These are phyloP conservation scores for Lissocephala sabroskyi DNA, from an alignment of 2,888 invertebrate species.

Conservation along the genomic window DNA sequence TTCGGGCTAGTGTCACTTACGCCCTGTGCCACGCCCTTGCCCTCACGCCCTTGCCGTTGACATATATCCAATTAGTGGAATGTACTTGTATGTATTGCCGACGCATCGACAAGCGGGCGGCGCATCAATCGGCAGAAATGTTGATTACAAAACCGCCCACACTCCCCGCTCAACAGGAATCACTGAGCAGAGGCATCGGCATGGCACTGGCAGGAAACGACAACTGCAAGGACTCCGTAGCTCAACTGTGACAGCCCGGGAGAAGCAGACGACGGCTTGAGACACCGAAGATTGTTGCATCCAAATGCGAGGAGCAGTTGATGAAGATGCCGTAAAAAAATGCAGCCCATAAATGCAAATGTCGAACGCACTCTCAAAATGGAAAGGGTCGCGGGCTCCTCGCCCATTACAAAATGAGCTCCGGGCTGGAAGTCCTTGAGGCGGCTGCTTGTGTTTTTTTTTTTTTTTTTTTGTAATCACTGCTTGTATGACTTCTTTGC, in stretches of 20 bases:
- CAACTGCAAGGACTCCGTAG: too few relatives aligned
- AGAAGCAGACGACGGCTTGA: not conserved
- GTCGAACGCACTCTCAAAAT: slow-evolving; percentile 20
- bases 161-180: too few relatives aligned
- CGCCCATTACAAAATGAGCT: slow-evolving; percentile 36
- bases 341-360: slow-evolving; percentile 40
- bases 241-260: too few relatives aligned
- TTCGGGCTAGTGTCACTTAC: slow-evolving; percentile 21
- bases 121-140: slow-evolving; percentile 1
- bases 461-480: too few relatives aligned
- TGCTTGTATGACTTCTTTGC: slow-evolving; percentile 14
- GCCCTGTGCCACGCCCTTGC: slow-evolving; percentile 3
- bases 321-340: slow-evolving; percentile 36
- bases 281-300: too few relatives aligned
- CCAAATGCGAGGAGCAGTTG: not conserved
- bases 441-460: not conserved
- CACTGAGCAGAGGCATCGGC: too few relatives aligned
- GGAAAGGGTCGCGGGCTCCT: slow-evolving; percentile 7
- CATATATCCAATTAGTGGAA: slow-evolving; percentile 50
- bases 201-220: too few relatives aligned
- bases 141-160: not conserved
- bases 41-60: slow-evolving; percentile 18
- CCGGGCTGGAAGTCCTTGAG: not conserved
- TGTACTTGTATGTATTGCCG: slow-evolving; percentile 39
- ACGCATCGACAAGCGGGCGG: not conserved